phyloP scores from a whole-genome alignment of 1,140 invertebrate genomes.

The Uloborus diversus region DNA sequence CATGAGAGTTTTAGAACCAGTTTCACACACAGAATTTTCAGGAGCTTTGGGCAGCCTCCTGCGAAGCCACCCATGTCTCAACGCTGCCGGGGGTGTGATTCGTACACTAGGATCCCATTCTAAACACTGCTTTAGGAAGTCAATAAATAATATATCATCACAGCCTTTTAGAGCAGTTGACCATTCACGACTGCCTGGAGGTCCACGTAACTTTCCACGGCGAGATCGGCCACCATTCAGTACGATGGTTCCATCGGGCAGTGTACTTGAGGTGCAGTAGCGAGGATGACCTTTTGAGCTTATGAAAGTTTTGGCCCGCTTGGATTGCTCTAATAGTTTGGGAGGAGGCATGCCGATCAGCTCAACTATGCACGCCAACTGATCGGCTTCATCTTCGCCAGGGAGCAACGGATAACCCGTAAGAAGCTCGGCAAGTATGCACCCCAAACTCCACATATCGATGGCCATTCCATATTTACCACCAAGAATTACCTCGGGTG shows the following conservation, averaged over 20 bases:
- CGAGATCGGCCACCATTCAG: slow-evolving; percentile 89
- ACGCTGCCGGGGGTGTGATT: slow-evolving; percentile 89
- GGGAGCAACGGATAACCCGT: slow-evolving; percentile 95
- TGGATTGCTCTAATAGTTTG: slow-evolving; percentile 89
- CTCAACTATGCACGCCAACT: slow-evolving; percentile 98
- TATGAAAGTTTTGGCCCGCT: slow-evolving; percentile 95
- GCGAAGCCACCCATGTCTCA: slow-evolving; percentile 93
- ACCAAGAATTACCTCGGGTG: slow-evolving; percentile 96
- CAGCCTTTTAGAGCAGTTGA: slow-evolving; percentile 91
- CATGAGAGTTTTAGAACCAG: slow-evolving; percentile 23
- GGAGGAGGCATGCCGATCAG: slow-evolving; percentile 96
- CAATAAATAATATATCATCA: slow-evolving; percentile 94
- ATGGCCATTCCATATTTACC: slow-evolving; percentile 98
- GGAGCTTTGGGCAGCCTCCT: slow-evolving; percentile 65
- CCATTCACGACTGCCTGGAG: slow-evolving; percentile 90
- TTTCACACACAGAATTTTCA: slow-evolving; percentile 1
- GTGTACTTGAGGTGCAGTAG: slow-evolving; percentile 89
- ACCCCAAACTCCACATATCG: slow-evolving; percentile 99
- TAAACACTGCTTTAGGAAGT: slow-evolving; percentile 93
- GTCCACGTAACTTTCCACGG: slow-evolving; percentile 91
- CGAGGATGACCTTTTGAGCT: slow-evolving; percentile 92
- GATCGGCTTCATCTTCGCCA: slow-evolving; percentile 93
- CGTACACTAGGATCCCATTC: slow-evolving; percentile 95
- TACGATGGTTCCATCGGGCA: slow-evolving; percentile 86
- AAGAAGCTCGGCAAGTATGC: slow-evolving; percentile 86